Evolutionary conservation across 2,888 invertebrate genomes (phyloP).

Genomic region (Nomada flava): DNA sequence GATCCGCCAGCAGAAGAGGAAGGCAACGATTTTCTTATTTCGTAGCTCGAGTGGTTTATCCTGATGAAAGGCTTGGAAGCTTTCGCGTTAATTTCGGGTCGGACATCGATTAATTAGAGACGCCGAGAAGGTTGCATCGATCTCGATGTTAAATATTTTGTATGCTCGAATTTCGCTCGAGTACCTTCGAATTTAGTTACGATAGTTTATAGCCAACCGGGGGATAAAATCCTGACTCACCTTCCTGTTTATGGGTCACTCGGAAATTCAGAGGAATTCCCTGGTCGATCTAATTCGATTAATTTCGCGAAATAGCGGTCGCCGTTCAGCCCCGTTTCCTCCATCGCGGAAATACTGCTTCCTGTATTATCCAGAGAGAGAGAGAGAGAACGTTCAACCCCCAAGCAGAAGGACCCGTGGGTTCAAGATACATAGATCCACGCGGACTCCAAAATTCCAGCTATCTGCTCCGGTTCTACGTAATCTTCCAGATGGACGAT

Average conservation of each 20-base stretch:
- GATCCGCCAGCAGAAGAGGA: conserved; percentile 23
- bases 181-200: neutral
- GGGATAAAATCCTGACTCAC: neutral
- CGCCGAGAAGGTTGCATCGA: neutral
- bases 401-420: conserved; percentile 19
- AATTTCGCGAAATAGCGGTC: conserved; percentile 59
- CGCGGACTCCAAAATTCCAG: conserved; percentile 50
- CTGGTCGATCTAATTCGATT: conserved; percentile 57
- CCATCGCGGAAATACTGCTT: conserved; percentile 36
- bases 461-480: conserved; percentile 48
- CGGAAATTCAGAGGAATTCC: conserved; percentile 13
- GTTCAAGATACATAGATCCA: conserved; percentile 9
- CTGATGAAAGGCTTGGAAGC: conserved; percentile 25
- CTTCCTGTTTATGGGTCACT: conserved; percentile 53
- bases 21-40: conserved; percentile 20
- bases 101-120: conserved; percentile 4
- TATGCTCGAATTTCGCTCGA: neutral
- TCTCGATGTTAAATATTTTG: conserved; percentile 3
- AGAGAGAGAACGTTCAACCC: conserved; percentile 29
- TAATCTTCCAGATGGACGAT: conserved; percentile 66
- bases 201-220: neutral
- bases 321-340: conserved; percentile 23
- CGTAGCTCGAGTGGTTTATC: conserved; percentile 10
- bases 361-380: conserved; percentile 50
- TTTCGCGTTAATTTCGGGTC: conserved; percentile 8